Percentiles rank a stretch among this genome's conserved stretches.
Evolutionary conservation across 2,888 invertebrate species (phyloP).

Genomic region (Oscheius sp.): DNA sequence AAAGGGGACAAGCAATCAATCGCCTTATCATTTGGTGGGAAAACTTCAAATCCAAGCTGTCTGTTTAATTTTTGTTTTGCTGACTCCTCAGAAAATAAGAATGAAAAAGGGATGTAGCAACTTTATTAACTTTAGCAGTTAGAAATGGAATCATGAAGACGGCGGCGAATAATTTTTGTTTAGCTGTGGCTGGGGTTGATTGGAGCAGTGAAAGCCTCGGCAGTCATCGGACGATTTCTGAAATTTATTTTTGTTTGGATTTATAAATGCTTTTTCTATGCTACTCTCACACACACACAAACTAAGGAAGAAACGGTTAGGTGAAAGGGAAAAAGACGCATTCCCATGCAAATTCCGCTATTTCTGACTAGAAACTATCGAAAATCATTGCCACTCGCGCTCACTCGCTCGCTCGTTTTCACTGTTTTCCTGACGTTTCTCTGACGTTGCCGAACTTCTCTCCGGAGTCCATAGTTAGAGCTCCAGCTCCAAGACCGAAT

Average conservation of each 20-base stretch:
- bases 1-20: too few relatives aligned
- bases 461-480: constrained; percentile 93
- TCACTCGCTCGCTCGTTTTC: neutral
- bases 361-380: neutral
- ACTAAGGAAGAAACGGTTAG: neutral
- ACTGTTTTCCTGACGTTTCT: constrained; percentile 16
- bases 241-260: constrained; percentile 35
- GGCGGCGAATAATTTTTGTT: neutral
- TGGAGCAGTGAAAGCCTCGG: constrained; percentile 70
- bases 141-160: too few relatives aligned
- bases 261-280: neutral
- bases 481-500: constrained; percentile 96
- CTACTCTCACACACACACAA: neutral
- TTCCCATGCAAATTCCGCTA: too few relatives aligned
- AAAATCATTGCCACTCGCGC: constrained; percentile 5
- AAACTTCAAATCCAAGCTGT: too few relatives aligned
- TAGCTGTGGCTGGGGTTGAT: constrained; percentile 67
- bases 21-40: too few relatives aligned
- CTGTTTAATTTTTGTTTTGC: too few relatives aligned
- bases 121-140: too few relatives aligned
- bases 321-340: neutral
- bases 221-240: constrained; percentile 70
- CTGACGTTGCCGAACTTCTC: constrained; percentile 79
- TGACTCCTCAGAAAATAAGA: too few relatives aligned
- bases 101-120: too few relatives aligned